Conservation (phyloP, 1,140 invertebrate genomes). For the Drosophila funebris region DNA sequence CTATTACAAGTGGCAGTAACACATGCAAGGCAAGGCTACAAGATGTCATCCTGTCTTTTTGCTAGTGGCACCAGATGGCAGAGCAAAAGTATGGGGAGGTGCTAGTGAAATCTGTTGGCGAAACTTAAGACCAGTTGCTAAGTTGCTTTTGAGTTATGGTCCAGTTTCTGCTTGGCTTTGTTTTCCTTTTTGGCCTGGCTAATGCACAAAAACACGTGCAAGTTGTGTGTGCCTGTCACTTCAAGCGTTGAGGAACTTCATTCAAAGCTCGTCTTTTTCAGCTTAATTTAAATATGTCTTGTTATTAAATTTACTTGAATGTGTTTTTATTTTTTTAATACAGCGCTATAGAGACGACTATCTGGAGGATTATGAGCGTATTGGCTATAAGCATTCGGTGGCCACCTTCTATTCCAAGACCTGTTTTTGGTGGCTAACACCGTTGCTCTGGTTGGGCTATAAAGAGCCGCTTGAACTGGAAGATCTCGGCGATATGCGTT, state of each 20-base stretch:
- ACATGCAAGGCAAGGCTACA: constrained; percentile 38
- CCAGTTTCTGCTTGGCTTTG: constrained; percentile 22
- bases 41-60: constrained; percentile 44
- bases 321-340: constrained; percentile 7
- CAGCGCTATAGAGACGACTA: constrained; percentile 76
- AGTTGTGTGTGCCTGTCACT: constrained; percentile 17
- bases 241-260: not conserved
- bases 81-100: not conserved
- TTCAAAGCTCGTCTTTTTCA: not conserved
- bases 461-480: constrained; percentile 87
- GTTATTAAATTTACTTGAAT: not conserved
- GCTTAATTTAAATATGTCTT: constrained; percentile 14
- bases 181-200: constrained; percentile 6
- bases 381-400: constrained; percentile 85
- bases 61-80: not conserved
- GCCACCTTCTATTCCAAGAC: constrained; percentile 89
- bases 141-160: constrained; percentile 47
- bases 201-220: constrained; percentile 14
- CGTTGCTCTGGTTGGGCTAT: constrained; percentile 88
- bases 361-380: constrained; percentile 69
- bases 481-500: constrained; percentile 89
- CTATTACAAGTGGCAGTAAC: constrained; percentile 39
- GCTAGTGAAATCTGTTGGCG: constrained; percentile 24
- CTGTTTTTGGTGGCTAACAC: constrained; percentile 91
- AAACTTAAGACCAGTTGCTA: constrained; percentile 39